Evolutionary conservation across 2,113 vertebrate genomes (phyloP), one percentile per base, ranked within the genome.

Genomic region (Mormoops blainvillei): DNA sequence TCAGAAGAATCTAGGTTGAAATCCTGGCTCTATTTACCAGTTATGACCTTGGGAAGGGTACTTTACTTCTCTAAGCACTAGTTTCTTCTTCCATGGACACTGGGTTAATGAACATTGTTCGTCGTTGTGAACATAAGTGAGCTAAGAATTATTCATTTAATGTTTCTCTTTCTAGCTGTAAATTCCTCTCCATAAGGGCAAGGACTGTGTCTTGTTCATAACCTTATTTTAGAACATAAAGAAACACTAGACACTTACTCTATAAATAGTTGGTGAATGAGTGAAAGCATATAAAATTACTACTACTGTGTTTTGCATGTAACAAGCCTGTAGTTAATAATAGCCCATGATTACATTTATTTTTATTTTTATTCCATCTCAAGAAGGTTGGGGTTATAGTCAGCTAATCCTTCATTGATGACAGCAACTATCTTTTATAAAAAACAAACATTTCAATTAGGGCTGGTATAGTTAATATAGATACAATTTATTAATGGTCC

Each of bases 141-240:
- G 2, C 14, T n/a, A 89, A 58, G 36, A 68, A 71, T 77, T 70
- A 54, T 43, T 80, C n/a, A 86, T 74, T 78, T 77, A 68, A 63
- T 81, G 20, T 65, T 54, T 94, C 20, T 67, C 43, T 94, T 94
- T 96, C 31, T 24, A 80, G 43, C 3, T 94, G 2, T 58, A 74
- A 54, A 41, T 77, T 68, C 15, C 19, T 78, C 43, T 80, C 28
- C 16, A 50, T 82, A 85, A 56, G 31, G 33, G 2, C 71, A 67
- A 93, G 22, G 50, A 56, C 28, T 71, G 0, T n/a, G 3, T 91
- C 22, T 86, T 78, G 2, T 48, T 89, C 31, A 84, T 94, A 38
- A 76, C 18, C n/a, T 95, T 89, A 71, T 84, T 95, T 93, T 48
- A 86, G 28, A 93, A 36, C 50, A 83, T 22, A 91, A 36, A 78